Evolutionary conservation across 2,888 invertebrate genomes (phyloP), one percentile per base, ranked within the genome.

Genomic region (Clostera curtula): DNA sequence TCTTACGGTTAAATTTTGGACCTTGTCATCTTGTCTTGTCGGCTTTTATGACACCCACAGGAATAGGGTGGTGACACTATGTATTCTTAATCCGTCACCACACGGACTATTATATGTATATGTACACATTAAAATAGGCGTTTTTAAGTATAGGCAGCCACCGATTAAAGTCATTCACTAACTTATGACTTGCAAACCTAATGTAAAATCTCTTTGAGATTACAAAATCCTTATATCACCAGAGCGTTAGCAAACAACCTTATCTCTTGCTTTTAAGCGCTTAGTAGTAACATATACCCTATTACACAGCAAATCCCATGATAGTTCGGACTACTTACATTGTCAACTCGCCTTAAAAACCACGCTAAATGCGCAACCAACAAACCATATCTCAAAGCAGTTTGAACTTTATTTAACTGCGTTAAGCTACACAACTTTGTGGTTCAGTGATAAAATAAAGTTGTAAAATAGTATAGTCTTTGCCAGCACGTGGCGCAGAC

Each of bases 301-400:
- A 70, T 74, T 71, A 71, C 68, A 61, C 43, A 39, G 52, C 61
- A 77, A 79, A 79, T 80, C 80, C 79, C 80, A 66, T 69, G 80
- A 68, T 73, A 79, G 74, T 74, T 66, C 50, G 60, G 61, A 69
- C 70, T 73, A 75, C 72, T 69, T 68, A 73, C 71, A 76, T 67
- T 74, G 76, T 75, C 74, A 72, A 75, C 69, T 67, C 59, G 49
- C 41, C 49, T 46, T 50, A 55, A 40, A 49, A 45, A 39, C 66
- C 44, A 52, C 25, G 19, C 32, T 39, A 51, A 33, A 10, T 40
- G 25, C 43, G 19, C 42, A 34, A 5, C n/a, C 25, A 15, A 2
- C 2, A 2, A 24, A 24, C 18, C 11, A 3, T 4, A 17, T 12
- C n/a, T 11, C 3, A 25, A 27, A 12, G 5, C 9, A 5, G 63